These are phyloP conservation scores for Arbacia lixula DNA, from an alignment of 53 echinoderm and acorn worm species.

Conservation along the genomic window DNA sequence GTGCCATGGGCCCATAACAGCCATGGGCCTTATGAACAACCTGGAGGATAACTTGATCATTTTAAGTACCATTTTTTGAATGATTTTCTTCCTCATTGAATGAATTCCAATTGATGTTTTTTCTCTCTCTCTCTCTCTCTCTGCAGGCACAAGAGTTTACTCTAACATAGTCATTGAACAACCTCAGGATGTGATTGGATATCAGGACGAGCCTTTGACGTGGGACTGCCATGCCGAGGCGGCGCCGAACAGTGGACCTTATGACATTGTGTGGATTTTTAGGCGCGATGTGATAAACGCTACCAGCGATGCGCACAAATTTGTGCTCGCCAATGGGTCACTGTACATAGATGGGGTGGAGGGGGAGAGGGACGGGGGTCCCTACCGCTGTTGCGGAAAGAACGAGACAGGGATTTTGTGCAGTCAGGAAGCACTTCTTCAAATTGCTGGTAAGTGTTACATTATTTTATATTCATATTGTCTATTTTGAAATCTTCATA, in stretches of 20 bases:
- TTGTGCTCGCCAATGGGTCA: constrained; percentile 36
- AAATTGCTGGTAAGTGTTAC: constrained; percentile 48
- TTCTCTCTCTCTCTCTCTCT: background rate
- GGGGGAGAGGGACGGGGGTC: background rate
- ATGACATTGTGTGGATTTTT: constrained; percentile 30
- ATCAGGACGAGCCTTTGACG: constrained; percentile 13
- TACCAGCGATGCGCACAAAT: constrained; percentile 20
- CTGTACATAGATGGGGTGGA: constrained; percentile 27
- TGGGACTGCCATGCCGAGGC: constrained; percentile 10
- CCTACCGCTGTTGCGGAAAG: constrained; percentile 23
- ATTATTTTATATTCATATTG: too few species aligned
- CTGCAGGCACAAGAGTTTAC: constrained; percentile 48
- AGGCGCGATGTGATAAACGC: constrained; percentile 9
- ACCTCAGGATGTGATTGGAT: constrained; percentile 43
- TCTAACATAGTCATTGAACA: constrained; percentile 22
- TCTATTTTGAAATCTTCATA: too few species aligned
- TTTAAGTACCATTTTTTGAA: background rate
- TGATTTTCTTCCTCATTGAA: background rate
- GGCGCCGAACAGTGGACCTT: background rate
- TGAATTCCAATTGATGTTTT: too few species aligned
- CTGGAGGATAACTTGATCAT: background rate
- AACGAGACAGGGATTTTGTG: constrained; percentile 36
- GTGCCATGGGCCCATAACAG: too few species aligned
- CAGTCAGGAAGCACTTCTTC: constrained; percentile 52
- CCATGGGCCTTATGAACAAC: too few species aligned